A percentile compares a stretch with the other conserved stretches of the same genome.
Evolutionary conservation across 1,140 invertebrate genomes (phyloP).

Genomic region (Zaprionus vittiger): DNA sequence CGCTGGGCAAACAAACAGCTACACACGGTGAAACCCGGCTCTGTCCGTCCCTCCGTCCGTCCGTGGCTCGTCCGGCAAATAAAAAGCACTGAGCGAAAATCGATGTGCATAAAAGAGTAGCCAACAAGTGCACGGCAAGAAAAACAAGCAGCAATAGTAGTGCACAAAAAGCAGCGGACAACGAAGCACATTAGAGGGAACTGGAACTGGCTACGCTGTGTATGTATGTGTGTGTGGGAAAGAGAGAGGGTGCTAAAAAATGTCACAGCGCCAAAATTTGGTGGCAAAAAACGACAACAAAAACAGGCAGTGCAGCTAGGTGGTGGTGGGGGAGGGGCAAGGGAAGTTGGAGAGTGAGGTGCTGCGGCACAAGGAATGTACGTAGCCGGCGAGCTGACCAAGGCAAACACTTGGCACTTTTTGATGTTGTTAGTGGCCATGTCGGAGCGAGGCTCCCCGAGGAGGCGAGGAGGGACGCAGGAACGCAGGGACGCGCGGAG

Average conservation of each 20-base stretch:
- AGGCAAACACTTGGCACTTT: constrained; percentile 77
- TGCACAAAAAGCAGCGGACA: not conserved
- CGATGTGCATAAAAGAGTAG: constrained; percentile 81
- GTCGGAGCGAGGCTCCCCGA: constrained; percentile 35
- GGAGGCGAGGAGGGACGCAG: not conserved
- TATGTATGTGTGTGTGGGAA: not conserved
- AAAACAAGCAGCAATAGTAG: constrained; percentile 20
- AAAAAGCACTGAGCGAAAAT: constrained; percentile 82
- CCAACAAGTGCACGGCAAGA: constrained; percentile 68
- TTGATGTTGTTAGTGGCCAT: constrained; percentile 81
- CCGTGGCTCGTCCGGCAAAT: constrained; percentile 54
- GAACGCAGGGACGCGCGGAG: not conserved
- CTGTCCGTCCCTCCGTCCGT: too few species aligned
- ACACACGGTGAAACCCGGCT: not conserved
- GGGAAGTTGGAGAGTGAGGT: not conserved
- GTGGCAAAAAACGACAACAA: constrained; percentile 27
- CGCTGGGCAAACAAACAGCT: constrained; percentile 41
- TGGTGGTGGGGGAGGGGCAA: not conserved
- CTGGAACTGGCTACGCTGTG: not conserved
- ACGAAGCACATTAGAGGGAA: constrained; percentile 30
- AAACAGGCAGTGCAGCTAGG: constrained; percentile 5
- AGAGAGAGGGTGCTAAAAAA: constrained; percentile 50
- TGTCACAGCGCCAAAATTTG: constrained; percentile 57
- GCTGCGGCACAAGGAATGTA: constrained; percentile 44
- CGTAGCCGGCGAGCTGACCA: constrained; percentile 54